Evolutionary conservation across 2,113 vertebrate genomes (phyloP).

Genomic region (Nicator chloris): DNA sequence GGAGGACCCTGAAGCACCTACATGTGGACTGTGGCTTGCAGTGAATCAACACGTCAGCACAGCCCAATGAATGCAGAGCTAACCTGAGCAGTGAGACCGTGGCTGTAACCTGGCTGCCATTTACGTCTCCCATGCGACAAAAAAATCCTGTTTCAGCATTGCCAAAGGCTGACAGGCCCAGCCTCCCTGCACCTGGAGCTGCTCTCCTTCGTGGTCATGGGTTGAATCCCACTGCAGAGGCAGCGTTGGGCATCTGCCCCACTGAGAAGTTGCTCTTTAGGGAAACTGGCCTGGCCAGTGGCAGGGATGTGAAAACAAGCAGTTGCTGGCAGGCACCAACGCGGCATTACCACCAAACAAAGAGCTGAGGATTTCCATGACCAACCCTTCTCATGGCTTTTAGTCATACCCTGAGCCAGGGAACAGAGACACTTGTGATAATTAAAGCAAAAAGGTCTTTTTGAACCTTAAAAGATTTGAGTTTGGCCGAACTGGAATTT

Average conservation of each 20-base stretch:
- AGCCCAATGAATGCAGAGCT: neutral
- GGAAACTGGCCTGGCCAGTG: neutral
- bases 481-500: constrained; percentile 45
- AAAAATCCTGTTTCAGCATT: neutral
- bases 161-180: neutral
- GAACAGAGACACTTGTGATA: neutral
- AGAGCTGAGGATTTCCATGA: neutral
- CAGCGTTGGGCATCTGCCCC: fast-evolving
- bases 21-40: neutral
- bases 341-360: neutral
- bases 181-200: neutral
- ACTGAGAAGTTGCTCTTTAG: neutral
- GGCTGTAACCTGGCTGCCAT: neutral
- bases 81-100: neutral
- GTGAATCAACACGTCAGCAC: neutral
- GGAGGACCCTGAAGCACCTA: neutral
- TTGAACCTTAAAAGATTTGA: constrained; percentile 45
- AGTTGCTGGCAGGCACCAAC: neutral
- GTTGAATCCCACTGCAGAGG: neutral
- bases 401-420: constrained; percentile 30
- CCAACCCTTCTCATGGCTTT: constrained; percentile 38
- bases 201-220: neutral
- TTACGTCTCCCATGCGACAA: fast-evolving
- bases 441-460: constrained; percentile 54
- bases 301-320: neutral